Conservation (phyloP, 2,113 vertebrate species). For the Mesitornis unicolor region DNA sequence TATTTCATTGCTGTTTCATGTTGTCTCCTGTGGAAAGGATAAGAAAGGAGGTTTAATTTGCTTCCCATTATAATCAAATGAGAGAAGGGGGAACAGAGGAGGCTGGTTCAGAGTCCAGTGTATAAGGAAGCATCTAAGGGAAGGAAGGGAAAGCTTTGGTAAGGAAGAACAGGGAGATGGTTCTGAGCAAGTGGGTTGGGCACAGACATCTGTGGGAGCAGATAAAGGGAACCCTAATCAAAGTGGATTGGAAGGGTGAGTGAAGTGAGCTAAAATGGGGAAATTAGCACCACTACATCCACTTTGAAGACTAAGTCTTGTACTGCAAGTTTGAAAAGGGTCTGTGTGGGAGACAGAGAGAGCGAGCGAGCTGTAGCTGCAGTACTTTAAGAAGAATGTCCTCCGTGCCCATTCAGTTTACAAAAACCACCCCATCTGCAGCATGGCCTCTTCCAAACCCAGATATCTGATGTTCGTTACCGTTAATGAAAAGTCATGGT, state of each 20-base stretch:
- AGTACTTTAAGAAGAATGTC: neutral
- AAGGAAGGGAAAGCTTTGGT: neutral
- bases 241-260: neutral
- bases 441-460: neutral
- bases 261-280: neutral
- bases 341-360: neutral
- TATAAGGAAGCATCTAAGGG: neutral
- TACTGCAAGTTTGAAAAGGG: neutral
- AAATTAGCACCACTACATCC: neutral
- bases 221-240: neutral
- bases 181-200: neutral
- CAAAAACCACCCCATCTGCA: neutral
- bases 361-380: neutral
- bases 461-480: neutral
- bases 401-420: neutral
- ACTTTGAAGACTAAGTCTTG: neutral
- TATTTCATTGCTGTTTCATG: slow-evolving; percentile 9
- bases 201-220: neutral
- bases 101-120: neutral
- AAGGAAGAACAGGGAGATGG: neutral
- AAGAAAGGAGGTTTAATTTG: neutral
- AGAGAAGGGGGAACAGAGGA: neutral
- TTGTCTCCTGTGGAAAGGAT: neutral
- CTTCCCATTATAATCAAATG: neutral
- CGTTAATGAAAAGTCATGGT: neutral